Evolutionary conservation across 2,888 invertebrate genomes (phyloP).

Genomic region (Leptarthrus brevirostris): DNA sequence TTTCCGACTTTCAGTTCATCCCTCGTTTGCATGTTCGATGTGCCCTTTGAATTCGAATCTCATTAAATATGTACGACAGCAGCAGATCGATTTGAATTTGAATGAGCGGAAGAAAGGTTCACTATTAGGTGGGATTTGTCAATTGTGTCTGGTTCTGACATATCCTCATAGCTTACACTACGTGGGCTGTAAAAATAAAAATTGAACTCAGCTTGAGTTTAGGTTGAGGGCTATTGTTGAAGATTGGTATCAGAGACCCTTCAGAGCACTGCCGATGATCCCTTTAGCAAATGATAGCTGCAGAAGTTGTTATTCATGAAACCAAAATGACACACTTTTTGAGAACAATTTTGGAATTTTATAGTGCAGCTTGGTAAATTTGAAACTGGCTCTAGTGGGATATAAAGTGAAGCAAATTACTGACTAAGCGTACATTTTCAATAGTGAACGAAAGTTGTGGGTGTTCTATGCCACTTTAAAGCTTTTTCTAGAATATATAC

Average conservation of each 20-base stretch:
- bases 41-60: conserved; percentile 24
- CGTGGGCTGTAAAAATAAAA: conserved; percentile 28
- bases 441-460: too few species aligned
- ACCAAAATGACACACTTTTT: background rate
- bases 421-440: too few species aligned
- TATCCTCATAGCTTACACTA: conserved; percentile 5
- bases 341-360: too few species aligned
- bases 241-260: conserved; percentile 34
- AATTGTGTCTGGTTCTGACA: background rate
- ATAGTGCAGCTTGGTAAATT: too few species aligned
- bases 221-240: conserved; percentile 38
- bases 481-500: too few species aligned
- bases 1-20: background rate
- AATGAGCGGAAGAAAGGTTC: conserved; percentile 43
- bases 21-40: conserved; percentile 3
- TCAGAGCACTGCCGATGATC: conserved; percentile 7
- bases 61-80: conserved; percentile 49
- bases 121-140: conserved; percentile 43
- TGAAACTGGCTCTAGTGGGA: too few species aligned
- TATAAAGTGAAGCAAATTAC: too few species aligned
- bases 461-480: too few species aligned
- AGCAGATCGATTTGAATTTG: conserved; percentile 50
- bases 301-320: conserved; percentile 6
- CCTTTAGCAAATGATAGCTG: conserved; percentile 20
- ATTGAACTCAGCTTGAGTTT: conserved; percentile 15